Evolutionary conservation across 2,888 invertebrate species (phyloP), one percentile per base, ranked within the genome.

Genomic region (Stenotaenia linearis): DNA sequence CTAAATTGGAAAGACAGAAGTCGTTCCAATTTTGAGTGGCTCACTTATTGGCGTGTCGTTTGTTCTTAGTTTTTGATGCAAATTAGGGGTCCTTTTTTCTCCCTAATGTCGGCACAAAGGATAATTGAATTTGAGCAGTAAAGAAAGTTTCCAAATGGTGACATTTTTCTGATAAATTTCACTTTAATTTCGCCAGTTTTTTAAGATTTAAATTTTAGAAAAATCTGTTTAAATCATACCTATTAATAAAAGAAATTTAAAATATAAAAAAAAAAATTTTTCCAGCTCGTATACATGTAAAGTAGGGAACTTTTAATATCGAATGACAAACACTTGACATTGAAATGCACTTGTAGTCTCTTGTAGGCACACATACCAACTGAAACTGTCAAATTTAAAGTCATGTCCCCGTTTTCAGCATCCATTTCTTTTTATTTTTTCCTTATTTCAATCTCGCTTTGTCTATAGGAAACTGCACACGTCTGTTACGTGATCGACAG

Each of bases 1-100:
- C 69, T 69, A 69, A 69, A 69, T 69, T 69, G 69, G 6, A 69
- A 28, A 69, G 69, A 69, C 69, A 69, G 69, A 28, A 28, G 25
- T 69, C 69, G 69, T 69, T 69, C 25, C 69, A 25, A 69, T 69
- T 69, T 69, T 69, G 69, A 69, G 25, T 69, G n/a, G 69, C 69
- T 69, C 28, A 28, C 28, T 23, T 69, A 69, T 69, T 69, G 69
- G 69, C 69, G 69, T 69, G 69, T 69, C 69, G 69, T 69, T 69
- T 69, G 69, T 69, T 69, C 69, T 28, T 23, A 69, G 28, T 28
- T 69, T 69, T 69, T 69, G 69, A 69, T 69, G 69, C 69, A 69
- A 69, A 69, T 69, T 69, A 69, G 69, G 69, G 18, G 32, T 32
- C 69, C 25, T 69, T 69, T 69, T 69, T 25, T 12, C 28, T 50